Evolutionary conservation across 2,113 vertebrate species (phyloP).

Genomic region (Scophthalmus maximus): DNA sequence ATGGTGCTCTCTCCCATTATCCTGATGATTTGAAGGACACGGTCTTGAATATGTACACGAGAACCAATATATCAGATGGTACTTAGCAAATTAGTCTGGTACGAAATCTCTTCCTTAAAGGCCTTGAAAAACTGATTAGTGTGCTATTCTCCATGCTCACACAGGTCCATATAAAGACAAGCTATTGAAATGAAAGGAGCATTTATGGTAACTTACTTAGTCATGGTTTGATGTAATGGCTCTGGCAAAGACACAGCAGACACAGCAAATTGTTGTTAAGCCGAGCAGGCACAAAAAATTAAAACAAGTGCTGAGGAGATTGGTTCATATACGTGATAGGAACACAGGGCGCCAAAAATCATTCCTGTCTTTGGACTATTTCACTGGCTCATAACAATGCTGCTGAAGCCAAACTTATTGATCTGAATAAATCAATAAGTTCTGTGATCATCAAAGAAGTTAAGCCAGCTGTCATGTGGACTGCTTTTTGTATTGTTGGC

Average conservation of each 20-base stretch:
- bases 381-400: neutral
- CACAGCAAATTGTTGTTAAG: neutral
- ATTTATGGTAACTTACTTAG: constrained; percentile 47
- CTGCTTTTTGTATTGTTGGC: too few species aligned
- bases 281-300: neutral
- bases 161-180: constrained; percentile 16
- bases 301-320: neutral
- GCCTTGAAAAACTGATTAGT: constrained; percentile 45
- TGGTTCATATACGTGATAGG: neutral
- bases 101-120: neutral
- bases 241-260: neutral
- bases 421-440: neutral
- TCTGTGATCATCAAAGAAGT: neutral
- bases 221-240: constrained; percentile 38
- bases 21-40: constrained; percentile 27
- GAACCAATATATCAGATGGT: constrained; percentile 46
- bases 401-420: too few species aligned
- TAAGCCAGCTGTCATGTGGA: too few species aligned
- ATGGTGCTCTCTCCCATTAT: constrained; percentile 20
- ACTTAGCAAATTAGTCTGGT: constrained; percentile 59
- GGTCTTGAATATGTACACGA: constrained; percentile 5
- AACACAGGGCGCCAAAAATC: neutral
- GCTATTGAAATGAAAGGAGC: constrained; percentile 25
- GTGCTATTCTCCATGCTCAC: constrained; percentile 18
- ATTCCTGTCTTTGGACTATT: neutral